phyloP scores from a whole-genome alignment of 2,888 invertebrate species.

The Neuroscelio doddi region DNA sequence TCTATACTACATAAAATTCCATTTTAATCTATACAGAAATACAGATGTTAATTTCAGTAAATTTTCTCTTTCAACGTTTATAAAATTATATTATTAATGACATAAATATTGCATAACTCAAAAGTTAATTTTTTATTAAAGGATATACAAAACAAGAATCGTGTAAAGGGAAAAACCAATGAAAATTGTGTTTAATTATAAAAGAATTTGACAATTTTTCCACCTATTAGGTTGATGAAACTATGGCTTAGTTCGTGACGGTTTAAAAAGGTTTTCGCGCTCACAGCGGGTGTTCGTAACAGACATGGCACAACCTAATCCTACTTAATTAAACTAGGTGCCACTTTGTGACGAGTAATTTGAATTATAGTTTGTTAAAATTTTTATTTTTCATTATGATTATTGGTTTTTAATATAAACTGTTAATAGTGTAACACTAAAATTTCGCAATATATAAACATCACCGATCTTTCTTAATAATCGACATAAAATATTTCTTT shows the following conservation, averaged over 20 bases:
- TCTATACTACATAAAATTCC: too few relatives aligned
- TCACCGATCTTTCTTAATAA: too few relatives aligned
- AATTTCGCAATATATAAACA: too few relatives aligned
- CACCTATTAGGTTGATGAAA: not conserved
- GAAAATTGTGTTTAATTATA: not conserved
- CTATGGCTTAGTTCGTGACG: constrained; percentile 9
- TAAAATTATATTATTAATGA: not conserved
- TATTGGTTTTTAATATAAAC: too few relatives aligned
- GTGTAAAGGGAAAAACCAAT: not conserved
- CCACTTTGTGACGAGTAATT: constrained; percentile 16
- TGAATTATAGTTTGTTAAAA: constrained; percentile 23
- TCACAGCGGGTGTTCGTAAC: constrained; percentile 4
- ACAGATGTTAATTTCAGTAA: not conserved
- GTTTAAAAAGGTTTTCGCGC: constrained; percentile 12
- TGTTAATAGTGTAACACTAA: too few relatives aligned
- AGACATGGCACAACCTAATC: constrained; percentile 17
- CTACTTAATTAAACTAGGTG: constrained; percentile 26
- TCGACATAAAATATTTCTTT: too few relatives aligned
- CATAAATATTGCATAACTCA: too few relatives aligned
- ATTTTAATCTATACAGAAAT: not conserved
- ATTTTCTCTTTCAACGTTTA: not conserved
- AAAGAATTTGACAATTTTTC: constrained; percentile 6
- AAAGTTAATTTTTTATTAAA: too few relatives aligned
- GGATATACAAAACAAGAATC: not conserved
- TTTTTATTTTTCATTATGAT: too few relatives aligned